A percentile compares a stretch with the other conserved stretches of the same genome.
Evolutionary conservation across 1,140 invertebrate genomes (phyloP).

Genomic region (Diorhabda carinulata): DNA sequence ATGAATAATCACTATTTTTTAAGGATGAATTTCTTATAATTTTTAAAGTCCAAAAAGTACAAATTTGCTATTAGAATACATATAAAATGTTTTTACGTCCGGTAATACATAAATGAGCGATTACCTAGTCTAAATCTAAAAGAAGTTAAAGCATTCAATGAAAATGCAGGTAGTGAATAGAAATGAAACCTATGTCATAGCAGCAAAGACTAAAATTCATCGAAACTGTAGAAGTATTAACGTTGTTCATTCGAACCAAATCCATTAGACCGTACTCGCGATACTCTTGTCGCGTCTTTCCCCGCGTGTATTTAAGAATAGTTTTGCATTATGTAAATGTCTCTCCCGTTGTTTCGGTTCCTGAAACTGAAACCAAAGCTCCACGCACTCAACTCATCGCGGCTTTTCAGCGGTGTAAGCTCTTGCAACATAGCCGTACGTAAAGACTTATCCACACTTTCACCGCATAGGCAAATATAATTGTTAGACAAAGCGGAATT

Average conservation of each 20-base stretch:
- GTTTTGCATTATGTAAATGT: conserved; percentile 34
- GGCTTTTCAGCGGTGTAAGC: conserved; percentile 20
- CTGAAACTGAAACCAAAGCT: conserved; percentile 21
- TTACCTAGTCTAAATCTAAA: neutral
- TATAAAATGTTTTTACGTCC: too few relatives aligned
- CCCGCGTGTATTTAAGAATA: conserved; percentile 25
- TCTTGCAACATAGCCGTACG: too few relatives aligned
- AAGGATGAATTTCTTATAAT: too few relatives aligned
- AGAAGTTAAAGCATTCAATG: neutral
- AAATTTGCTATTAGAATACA: too few relatives aligned
- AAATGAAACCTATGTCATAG: neutral
- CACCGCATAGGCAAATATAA: neutral
- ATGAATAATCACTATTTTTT: too few relatives aligned
- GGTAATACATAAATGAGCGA: neutral
- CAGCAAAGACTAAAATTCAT: neutral
- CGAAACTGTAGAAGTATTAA: neutral
- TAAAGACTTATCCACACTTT: neutral
- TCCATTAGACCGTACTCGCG: neutral
- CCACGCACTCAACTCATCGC: conserved; percentile 27
- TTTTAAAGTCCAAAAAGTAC: too few relatives aligned
- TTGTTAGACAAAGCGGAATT: too few relatives aligned
- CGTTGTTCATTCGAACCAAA: neutral
- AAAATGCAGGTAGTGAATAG: neutral
- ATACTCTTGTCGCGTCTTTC: neutral
- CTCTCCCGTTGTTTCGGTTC: conserved; percentile 28